Evolutionary conservation across 2,888 invertebrate species (phyloP), one percentile per base, ranked within the genome.

Genomic region (Maniola hyperantus): DNA sequence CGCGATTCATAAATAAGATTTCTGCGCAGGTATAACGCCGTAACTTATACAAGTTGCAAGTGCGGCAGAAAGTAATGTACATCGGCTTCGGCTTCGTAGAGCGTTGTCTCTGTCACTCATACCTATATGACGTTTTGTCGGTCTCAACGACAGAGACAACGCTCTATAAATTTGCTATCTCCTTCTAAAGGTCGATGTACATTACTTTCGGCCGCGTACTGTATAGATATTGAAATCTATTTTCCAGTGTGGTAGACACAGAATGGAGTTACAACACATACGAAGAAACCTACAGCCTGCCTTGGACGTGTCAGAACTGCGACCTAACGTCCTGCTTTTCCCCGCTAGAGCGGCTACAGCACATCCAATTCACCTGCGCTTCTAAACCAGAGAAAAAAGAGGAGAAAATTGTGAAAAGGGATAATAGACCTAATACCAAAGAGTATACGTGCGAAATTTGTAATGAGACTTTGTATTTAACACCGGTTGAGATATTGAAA

Each of bases 401-500:
- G 76, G 88, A 84, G 58, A 75, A 77, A 0, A 82, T 77, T 68
- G 71, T 73, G 66, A 71, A 71, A 73, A 82, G 76, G 74, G 81
- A 87, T 76, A 86, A 79, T 71, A 84, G 83, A 79, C 89, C 94
- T 64, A 96, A 95, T 79, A 89, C 93, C 0, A 93, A 93, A 81
- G 88, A 93, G 53, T 97, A 94, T 87, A 93, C 93, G 73, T 99
- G 99, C 83, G 89, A 94, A 10, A 92, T 84, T 74, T 99, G 99
- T 85, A 88, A 93, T 2, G 89, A 94, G 74, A 93, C 93, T 6
- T 84, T 97, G 66, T 92, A 94, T 76, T 87, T 98, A 72, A 96
- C 96, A 11, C 95, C 97, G 5, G 96, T 96, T 26, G 97, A 98
- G 83, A 96, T 97, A 82, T 92, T 98, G 71, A 96, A 94, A 77